Base-by-base conservation (phyloP, 2,113 vertebrate genomes). In the Cynopterus brachyotis region DNA sequence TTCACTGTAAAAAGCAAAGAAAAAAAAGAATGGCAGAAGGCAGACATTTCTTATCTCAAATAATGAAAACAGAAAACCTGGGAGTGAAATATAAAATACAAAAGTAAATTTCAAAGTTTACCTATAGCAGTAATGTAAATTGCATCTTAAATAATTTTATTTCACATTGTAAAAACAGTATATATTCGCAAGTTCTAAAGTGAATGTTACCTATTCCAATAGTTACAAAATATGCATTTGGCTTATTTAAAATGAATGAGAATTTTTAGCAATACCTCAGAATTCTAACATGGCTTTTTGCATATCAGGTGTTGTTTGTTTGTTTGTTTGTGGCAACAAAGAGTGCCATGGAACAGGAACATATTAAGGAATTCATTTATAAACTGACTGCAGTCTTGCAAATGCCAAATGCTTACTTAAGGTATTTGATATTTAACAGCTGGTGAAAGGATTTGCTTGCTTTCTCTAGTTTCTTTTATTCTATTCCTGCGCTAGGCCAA, bases 201-300 rank as follows among this genome's bases (percentile, higher is more conserved):
- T 72, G 80, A 94, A 75, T 40, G 50, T 57, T 69, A 96, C 59
- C 53, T 50, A 76, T 75, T 92, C 37, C 70, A 80, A 15, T 50
- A 91, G 47, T 88, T 79, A 89, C 47, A 84, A 94, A 92, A 89
- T 55, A 55, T 40, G 0, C n/a, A 57, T 62, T 95, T 11, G 90
- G 15, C 37, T 94, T 81, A 73, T 60, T 92, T 92, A 66, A 94
- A 94, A 83, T 55, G 88, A 94, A 95, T 42, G 30, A 73, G 47
- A 89, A 84, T 59, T 94, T 92, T 94, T 91, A 96, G 78, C 83
- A 96, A 62, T 89, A 24, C 19, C 53, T 57, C 62, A n/a, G 67
- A 76, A 86, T 76, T 93, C 73, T 92, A 94, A 80, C 40, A 79
- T 37, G 67, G 4, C 8, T 53, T 94, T 95, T 94, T 92, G 47